Evolutionary conservation across 92 coral and sea anemone genomes (phyloP), one percentile per base, ranked within the genome.

Genomic region (Heteractis magnifica): DNA sequence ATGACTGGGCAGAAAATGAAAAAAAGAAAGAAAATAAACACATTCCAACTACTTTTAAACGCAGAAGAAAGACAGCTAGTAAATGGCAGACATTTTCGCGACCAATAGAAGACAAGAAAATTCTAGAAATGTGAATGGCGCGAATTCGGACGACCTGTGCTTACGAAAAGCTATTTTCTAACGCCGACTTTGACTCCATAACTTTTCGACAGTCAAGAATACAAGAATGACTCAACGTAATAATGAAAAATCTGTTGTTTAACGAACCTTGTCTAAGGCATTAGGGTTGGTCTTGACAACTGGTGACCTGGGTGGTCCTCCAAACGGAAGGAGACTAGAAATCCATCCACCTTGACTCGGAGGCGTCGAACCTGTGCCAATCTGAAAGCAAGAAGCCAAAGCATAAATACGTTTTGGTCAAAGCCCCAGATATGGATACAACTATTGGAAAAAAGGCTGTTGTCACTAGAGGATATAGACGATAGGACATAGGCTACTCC

Each of bases 331-430:
- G 19, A 96, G 71, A 78, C 90, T 93, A 12, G 99, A 92, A 68
- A 96, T 92, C 99, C 99, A 96, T 19, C 97, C 97, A 75, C 94
- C 95, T 73, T 90, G 91, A 21, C 83, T 71, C 19, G 93, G 97
- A 52, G 93, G 89, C 8, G 87, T 58, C 13, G 99, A 92, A 26
- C 99, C 99, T 0, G 99, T 85, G 14, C 99, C 99, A 72, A 96
- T 95, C 98, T 96, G 86, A 23, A 19, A 23, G 21, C 56, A 14
- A 79, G 13, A 8, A 16, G 9, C 48, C 48, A 21, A 52, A 10
- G 12, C 6, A 77, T 58, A 8, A 15, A 56, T 34, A 2, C 3
- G 44, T 34, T 34, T 34, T 34, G 44, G 44, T 34, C 44, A 34
- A 34, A 34, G 44, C 44, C 44, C 44, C 44, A 34, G 44, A 34